Evolutionary conservation across 1,140 invertebrate genomes (phyloP).

Genomic region (Drosophila virilis): DNA sequence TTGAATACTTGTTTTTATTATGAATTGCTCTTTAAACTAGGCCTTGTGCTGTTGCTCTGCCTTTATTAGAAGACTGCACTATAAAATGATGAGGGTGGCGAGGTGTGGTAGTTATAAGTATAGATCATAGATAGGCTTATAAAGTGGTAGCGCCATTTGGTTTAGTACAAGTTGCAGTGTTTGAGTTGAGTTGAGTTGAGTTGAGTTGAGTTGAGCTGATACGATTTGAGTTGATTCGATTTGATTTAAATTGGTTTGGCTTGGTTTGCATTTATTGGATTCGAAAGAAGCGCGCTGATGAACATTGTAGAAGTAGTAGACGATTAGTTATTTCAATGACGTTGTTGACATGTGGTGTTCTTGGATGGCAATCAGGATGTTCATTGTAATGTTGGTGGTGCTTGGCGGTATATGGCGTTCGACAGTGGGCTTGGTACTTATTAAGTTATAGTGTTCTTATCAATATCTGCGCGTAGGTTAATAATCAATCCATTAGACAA

Average conservation of each 20-base stretch:
- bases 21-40: constrained; percentile 5
- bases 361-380: constrained; percentile 54
- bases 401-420: constrained; percentile 39
- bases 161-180: constrained; percentile 63
- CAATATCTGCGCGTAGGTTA: constrained; percentile 13
- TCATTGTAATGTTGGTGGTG: constrained; percentile 55
- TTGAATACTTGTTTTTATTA: constrained; percentile 3
- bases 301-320: constrained; percentile 23
- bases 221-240: constrained; percentile 41
- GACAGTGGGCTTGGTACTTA: constrained; percentile 40
- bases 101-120: constrained; percentile 59
- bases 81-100: constrained; percentile 53
- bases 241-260: constrained; percentile 36
- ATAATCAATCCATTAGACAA: constrained; percentile 26
- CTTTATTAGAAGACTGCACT: constrained; percentile 3
- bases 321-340: constrained; percentile 35
- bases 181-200: constrained; percentile 25
- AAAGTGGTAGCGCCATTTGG: constrained; percentile 58
- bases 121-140: constrained; percentile 47
- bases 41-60: constrained; percentile 19
- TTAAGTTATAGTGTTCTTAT: constrained; percentile 45
- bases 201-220: constrained; percentile 14
- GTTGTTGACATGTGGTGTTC: constrained; percentile 48
- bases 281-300: constrained; percentile 39
- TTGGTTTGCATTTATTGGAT: constrained; percentile 36